Evolutionary conservation across 1,140 invertebrate genomes (phyloP).

Genomic region (Bombus confusus): DNA sequence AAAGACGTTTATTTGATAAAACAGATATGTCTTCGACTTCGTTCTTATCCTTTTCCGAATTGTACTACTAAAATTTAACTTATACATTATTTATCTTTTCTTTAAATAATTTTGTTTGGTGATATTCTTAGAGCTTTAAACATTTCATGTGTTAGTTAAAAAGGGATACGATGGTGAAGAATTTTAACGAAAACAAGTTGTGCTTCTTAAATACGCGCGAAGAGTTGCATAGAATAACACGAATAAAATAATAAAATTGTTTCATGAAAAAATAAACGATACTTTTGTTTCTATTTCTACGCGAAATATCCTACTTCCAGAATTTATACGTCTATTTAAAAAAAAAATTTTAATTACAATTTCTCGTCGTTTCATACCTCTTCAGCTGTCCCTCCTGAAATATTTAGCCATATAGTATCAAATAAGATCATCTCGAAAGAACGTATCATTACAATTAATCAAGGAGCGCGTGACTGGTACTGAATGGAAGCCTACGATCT

Average conservation of each 20-base stretch:
- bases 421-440: not conserved
- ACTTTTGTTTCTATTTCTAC: not conserved
- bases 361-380: not conserved
- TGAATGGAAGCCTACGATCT: slow-evolving; percentile 4
- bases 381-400: not conserved
- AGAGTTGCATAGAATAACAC: not conserved
- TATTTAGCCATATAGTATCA: not conserved
- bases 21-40: not conserved
- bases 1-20: not conserved
- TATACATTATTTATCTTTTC: too few relatives aligned
- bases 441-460: not conserved
- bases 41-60: too few relatives aligned
- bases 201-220: not conserved
- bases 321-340: not conserved
- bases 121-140: not conserved
- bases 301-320: not conserved
- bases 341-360: not conserved
- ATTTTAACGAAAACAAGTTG: not conserved
- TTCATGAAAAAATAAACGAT: not conserved
- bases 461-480: not conserved
- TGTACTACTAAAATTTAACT: too few relatives aligned
- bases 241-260: not conserved
- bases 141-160: too few relatives aligned
- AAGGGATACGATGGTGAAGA: not conserved
- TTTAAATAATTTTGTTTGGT: too few relatives aligned